A percentile compares a stretch with the other conserved stretches of the same genome.
These are phyloP conservation scores for Archocentrus centrarchus DNA, from an alignment of 2,113 vertebrate species.

Conservation along the genomic window DNA sequence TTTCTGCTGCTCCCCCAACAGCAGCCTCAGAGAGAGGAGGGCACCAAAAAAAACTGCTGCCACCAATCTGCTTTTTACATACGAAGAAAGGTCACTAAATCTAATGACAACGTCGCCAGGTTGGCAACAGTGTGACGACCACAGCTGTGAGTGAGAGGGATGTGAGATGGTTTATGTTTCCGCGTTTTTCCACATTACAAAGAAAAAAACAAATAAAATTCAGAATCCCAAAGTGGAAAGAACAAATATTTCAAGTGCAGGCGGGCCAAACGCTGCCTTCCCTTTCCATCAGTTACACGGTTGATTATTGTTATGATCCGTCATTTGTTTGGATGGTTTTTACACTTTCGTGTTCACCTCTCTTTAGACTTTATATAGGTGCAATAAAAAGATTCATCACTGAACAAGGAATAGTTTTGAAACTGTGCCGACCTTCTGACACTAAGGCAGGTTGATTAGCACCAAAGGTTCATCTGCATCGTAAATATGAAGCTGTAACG, in stretches of 20 bases:
- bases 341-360: background rate
- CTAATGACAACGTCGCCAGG: background rate
- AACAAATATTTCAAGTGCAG: background rate
- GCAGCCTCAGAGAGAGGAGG: background rate
- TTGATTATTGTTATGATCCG: background rate
- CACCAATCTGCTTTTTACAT: too few relatives aligned
- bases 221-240: background rate
- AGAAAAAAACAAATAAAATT: background rate
- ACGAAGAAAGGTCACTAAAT: fast-evolving
- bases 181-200: fast-evolving
- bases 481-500: background rate
- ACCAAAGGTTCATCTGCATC: background rate
- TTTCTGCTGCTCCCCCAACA: background rate
- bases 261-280: background rate
- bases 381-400: background rate
- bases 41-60: too few relatives aligned
- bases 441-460: background rate
- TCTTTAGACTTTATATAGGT: background rate
- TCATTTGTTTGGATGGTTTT: background rate
- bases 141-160: background rate
- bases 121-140: background rate
- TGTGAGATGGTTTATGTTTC: background rate
- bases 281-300: background rate
- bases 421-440: background rate
- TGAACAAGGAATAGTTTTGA: background rate